phyloP scores from a whole-genome alignment of 2,113 vertebrate genomes.

The Aix galericulata region DNA sequence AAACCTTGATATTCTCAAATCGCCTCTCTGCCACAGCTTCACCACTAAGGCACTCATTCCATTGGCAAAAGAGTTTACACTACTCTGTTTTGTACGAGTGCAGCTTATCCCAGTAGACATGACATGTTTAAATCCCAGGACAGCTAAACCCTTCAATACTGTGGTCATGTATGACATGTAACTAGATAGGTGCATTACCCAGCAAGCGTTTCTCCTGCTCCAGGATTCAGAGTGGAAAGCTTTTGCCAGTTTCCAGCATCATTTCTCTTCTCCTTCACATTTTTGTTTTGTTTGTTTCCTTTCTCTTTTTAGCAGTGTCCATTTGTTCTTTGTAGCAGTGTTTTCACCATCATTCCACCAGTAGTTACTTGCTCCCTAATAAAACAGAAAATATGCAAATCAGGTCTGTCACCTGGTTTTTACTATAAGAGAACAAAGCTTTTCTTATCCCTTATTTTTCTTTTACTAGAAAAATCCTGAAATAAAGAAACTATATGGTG shows the following conservation, averaged over 20 bases:
- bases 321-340: conserved; percentile 9
- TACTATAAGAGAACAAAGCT: conserved; percentile 4
- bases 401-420: conserved; percentile 51
- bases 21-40: background rate
- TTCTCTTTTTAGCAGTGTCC: background rate
- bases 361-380: conserved; percentile 51
- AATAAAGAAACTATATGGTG: conserved; percentile 27
- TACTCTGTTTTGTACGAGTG: background rate
- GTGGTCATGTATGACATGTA: conserved; percentile 5
- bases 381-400: conserved; percentile 51
- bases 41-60: background rate
- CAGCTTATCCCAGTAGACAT: conserved; percentile 24
- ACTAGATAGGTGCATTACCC: conserved; percentile 39
- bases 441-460: conserved; percentile 23
- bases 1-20: background rate
- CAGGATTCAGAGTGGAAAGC: background rate
- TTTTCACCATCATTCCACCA: background rate
- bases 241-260: background rate
- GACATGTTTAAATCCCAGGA: conserved; percentile 5
- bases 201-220: background rate
- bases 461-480: conserved; percentile 20
- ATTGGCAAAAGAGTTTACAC: conserved; percentile 12
- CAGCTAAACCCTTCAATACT: conserved; percentile 38
- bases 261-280: background rate
- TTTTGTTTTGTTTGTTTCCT: background rate